These are phyloP conservation scores for Protodeltote pygarga DNA, from an alignment of 2,888 invertebrate genomes.

Conservation along the genomic window DNA sequence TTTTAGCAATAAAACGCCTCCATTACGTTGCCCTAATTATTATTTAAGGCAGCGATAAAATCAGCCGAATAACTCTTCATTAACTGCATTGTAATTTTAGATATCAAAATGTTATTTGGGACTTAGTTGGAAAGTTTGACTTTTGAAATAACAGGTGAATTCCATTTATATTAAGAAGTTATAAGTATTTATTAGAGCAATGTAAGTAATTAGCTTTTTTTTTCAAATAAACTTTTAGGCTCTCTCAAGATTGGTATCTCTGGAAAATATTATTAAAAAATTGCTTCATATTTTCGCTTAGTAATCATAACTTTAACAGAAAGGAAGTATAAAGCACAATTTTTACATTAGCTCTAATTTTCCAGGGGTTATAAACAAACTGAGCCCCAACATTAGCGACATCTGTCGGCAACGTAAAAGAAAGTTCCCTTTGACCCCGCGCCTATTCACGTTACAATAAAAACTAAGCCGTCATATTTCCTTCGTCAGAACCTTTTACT, in stretches of 20 bases:
- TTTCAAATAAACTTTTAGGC: no score
- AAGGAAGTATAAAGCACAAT: conserved; percentile 10
- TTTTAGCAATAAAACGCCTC: conserved; percentile 37
- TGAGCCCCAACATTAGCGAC: conserved; percentile 61
- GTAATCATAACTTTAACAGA: not conserved
- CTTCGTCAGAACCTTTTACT: conserved; percentile 55
- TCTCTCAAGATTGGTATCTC: no score
- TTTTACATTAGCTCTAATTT: conserved; percentile 27
- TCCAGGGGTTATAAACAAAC: conserved; percentile 55
- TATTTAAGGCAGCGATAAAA: conserved; percentile 28
- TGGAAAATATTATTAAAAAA: no score
- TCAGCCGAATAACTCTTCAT: conserved; percentile 28
- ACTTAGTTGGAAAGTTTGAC: conserved; percentile 10
- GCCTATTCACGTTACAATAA: conserved; percentile 66
- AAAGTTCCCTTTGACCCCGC: conserved; percentile 54
- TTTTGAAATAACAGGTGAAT: not conserved
- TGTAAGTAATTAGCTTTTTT: conserved; percentile 8
- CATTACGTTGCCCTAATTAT: conserved; percentile 26
- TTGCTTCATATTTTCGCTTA: no score
- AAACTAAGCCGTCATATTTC: conserved; percentile 61
- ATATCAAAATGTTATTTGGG: conserved; percentile 15
- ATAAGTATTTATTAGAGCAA: no score
- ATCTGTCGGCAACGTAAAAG: conserved; percentile 65
- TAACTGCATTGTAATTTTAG: conserved; percentile 29
- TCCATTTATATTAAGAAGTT: conserved; percentile 6